Evolutionary conservation across 2,113 vertebrate genomes (phyloP), one percentile per base, ranked within the genome.

Genomic region (Panurus biarmicus): DNA sequence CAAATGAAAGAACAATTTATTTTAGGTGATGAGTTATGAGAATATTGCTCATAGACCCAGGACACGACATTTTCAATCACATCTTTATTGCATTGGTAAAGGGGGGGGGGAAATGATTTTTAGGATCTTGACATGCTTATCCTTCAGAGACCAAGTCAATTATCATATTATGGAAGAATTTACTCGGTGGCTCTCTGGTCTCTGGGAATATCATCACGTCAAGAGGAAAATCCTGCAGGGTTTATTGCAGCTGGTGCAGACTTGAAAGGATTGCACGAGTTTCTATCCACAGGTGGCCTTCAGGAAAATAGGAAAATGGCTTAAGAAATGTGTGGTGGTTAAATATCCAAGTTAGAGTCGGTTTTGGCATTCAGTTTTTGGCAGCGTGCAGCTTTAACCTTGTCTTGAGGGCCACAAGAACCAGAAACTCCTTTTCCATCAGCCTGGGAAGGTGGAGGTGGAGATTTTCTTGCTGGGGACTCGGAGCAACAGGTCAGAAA

Each of bases 1-100:
- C 91, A 95, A 96, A 95, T 84, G 94, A 94, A 91, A 82, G 91
- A 86, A 95, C 91, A 93, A 95, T 96, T 97, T 95, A 94, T 96
- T 95, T 96, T 77, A 94, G 91, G 86, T 89, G 74, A 89, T 89
- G 87, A 93, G 67, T 95, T 96, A 96, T 48, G 74, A 92, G 92
- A 84, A 72, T 93, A 87, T 91, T 87, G 91, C 94, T 96, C 78
- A 22, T n/a, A 53, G 35, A 89, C 84, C 77, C 69, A 61, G 95
- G 96, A 92, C 89, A 79, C 3, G 54, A 93, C 89, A 70, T 89
- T 94, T 95, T 91, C 94, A 94, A 93, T 97, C 94, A 92, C 60
- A 40, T 96, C 94, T 92, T 96, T 66, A 77, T 95, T 90, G 93
- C 72, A n/a, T 23, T 53, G 83, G 91, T 54, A 77, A 91, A 65